phyloP scores from a whole-genome alignment of 1,140 invertebrate species.

The Meteorus sp. region DNA sequence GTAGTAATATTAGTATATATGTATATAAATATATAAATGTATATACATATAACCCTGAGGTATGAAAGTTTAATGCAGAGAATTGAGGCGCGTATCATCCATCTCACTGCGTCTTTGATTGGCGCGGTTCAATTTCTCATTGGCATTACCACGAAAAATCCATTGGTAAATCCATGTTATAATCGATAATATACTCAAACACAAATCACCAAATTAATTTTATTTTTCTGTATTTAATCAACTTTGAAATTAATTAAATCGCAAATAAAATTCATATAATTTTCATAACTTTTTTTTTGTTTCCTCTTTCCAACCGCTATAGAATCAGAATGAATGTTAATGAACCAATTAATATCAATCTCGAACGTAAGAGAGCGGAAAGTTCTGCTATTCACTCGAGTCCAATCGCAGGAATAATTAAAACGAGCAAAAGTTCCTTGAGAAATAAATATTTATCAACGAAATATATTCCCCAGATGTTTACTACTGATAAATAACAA shows the following conservation, averaged over 20 bases:
- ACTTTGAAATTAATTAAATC: no score
- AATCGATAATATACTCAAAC: no score
- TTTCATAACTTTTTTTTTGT: not conserved
- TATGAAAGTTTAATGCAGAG: no score
- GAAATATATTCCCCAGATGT: no score
- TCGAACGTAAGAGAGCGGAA: not conserved
- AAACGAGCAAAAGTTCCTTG: no score
- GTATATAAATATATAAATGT: slow-evolving; percentile 22
- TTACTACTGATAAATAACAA: no score
- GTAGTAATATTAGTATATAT: slow-evolving; percentile 33
- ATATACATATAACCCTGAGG: slow-evolving; percentile 22
- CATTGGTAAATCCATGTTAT: slow-evolving; percentile 6
- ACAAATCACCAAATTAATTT: no score
- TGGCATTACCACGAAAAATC: slow-evolving; percentile 41
- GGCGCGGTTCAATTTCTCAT: slow-evolving; percentile 49
- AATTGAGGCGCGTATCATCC: slow-evolving; percentile 33
- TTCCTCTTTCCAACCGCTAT: not conserved
- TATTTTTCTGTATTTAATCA: not conserved
- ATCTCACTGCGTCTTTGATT: slow-evolving; percentile 44
- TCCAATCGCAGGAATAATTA: no score
- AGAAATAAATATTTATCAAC: no score
- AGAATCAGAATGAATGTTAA: slow-evolving; percentile 1
- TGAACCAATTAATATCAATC: slow-evolving; percentile 2
- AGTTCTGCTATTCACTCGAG: no score
- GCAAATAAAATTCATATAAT: not conserved